Percentiles rank a stretch among this genome's conserved stretches.
phyloP scores from a whole-genome alignment of 2,888 invertebrate genomes.

The Ochlodes sylvanus region DNA sequence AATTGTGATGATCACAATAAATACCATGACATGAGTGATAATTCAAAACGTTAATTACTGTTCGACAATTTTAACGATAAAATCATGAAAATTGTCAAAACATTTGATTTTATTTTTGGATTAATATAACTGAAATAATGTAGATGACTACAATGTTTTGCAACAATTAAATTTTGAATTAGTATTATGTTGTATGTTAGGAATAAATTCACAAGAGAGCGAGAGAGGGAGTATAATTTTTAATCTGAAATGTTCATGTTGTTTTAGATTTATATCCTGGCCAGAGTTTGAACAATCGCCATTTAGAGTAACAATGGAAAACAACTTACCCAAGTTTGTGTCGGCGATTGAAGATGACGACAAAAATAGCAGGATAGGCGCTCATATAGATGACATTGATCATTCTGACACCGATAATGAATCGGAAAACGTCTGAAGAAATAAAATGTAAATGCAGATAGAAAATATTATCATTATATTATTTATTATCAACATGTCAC shows the following conservation, averaged over 20 bases:
- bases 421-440: conserved; percentile 38
- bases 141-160: too few relatives aligned
- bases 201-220: too few relatives aligned
- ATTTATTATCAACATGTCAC: conserved; percentile 25
- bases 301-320: conserved; percentile 87
- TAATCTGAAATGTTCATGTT: conserved; percentile 1
- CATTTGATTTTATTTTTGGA: too few relatives aligned
- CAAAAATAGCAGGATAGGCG: conserved; percentile 51
- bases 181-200: too few relatives aligned
- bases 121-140: too few relatives aligned
- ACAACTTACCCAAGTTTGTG: conserved; percentile 79
- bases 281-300: conserved; percentile 87
- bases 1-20: too few relatives aligned
- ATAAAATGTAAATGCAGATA: conserved; percentile 18
- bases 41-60: too few relatives aligned
- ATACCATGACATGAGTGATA: too few relatives aligned
- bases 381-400: conserved; percentile 67
- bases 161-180: too few relatives aligned
- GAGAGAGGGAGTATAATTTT: too few relatives aligned
- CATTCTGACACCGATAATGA: conserved; percentile 57
- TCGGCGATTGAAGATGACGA: conserved; percentile 66
- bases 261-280: conserved; percentile 84
- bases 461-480: conserved; percentile 12
- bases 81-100: too few relatives aligned
- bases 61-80: too few relatives aligned